Conservation (phyloP, 2,797 vertebrate species). For the Pseudochirops corinnae region DNA sequence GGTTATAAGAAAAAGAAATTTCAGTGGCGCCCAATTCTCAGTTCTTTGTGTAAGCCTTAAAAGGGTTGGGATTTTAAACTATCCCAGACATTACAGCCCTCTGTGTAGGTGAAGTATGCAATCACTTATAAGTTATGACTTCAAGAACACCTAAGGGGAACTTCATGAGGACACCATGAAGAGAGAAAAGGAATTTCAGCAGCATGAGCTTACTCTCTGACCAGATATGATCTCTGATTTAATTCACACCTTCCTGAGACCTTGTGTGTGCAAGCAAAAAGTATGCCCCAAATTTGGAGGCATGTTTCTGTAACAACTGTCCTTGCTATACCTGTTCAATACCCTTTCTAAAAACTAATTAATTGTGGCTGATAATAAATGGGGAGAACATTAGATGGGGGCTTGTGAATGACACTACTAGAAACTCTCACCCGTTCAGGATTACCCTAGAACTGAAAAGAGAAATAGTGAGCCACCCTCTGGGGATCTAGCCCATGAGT, state of each 20-base stretch:
- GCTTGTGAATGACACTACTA: neutral
- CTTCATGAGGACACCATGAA: neutral
- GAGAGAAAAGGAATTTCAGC: neutral
- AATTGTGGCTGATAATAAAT: neutral
- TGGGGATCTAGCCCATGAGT: neutral
- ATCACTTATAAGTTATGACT: neutral
- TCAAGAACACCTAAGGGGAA: neutral
- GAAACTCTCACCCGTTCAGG: neutral
- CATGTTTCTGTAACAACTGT: neutral
- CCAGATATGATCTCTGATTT: neutral
- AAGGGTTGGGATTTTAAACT: neutral
- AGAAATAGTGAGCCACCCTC: neutral
- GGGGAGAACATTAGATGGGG: neutral
- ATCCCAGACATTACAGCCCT: neutral
- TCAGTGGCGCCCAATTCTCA: neutral
- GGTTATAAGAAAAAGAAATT: neutral
- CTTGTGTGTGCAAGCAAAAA: neutral
- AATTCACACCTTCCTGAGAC: neutral
- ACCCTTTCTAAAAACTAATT: neutral
- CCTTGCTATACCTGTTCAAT: neutral
- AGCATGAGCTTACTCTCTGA: neutral
- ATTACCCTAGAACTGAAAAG: neutral
- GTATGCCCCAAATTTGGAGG: neutral
- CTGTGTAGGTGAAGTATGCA: neutral
- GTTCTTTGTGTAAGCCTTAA: neutral